phyloP scores from a whole-genome alignment of 2,113 vertebrate genomes.

The Chaetodon auriga region DNA sequence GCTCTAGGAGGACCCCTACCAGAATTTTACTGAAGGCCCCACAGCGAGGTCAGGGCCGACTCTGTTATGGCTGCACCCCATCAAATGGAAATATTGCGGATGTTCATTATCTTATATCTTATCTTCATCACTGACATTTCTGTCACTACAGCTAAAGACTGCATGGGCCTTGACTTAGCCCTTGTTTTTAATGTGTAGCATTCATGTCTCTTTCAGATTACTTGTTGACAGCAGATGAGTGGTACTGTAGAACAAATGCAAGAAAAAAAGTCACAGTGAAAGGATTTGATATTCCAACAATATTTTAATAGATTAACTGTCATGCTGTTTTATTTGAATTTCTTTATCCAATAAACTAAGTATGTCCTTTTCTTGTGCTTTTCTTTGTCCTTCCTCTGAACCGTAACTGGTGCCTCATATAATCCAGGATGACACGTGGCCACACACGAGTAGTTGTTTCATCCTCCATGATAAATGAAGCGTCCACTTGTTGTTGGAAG shows the following conservation, averaged over 20 bases:
- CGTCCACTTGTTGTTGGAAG: slow-evolving; percentile 39
- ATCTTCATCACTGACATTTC: too few relatives aligned
- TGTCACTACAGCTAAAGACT: too few relatives aligned
- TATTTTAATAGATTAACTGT: slow-evolving; percentile 46
- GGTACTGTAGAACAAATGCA: background rate
- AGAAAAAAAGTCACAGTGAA: background rate
- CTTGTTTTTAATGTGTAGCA: background rate
- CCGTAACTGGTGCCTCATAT: slow-evolving; percentile 72
- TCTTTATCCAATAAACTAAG: slow-evolving; percentile 18
- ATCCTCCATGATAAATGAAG: slow-evolving; percentile 44
- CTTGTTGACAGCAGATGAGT: background rate
- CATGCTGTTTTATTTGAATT: background rate
- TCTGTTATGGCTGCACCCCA: background rate
- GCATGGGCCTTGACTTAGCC: too few relatives aligned
- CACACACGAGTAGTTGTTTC: slow-evolving; percentile 42
- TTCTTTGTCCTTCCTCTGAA: slow-evolving; percentile 81
- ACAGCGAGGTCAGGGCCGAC: background rate
- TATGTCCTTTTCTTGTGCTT: slow-evolving; percentile 31
- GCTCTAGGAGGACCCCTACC: background rate
- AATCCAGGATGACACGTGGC: slow-evolving; percentile 67
- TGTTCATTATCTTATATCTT: too few relatives aligned
- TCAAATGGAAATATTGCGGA: background rate
- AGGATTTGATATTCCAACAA: background rate
- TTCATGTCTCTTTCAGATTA: background rate
- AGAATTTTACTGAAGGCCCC: background rate